phyloP scores from a whole-genome alignment of 2,113 vertebrate genomes.

The Uria lomvia region DNA sequence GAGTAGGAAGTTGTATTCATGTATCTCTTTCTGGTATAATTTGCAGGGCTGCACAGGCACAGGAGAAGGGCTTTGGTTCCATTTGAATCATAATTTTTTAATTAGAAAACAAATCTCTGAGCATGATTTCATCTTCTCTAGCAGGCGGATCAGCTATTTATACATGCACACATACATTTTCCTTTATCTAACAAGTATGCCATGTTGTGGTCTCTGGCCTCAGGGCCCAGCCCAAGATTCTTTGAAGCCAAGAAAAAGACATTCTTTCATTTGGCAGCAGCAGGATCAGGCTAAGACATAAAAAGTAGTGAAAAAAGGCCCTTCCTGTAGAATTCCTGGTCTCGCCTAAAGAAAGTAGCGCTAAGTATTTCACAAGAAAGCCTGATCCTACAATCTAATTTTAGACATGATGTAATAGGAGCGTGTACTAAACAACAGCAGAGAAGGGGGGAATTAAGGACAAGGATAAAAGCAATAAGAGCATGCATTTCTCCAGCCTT shows the following conservation, averaged over 20 bases:
- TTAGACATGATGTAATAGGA: slow-evolving; percentile 49
- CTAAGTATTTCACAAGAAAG: slow-evolving; percentile 46
- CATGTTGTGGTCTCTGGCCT: background rate
- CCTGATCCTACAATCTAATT: slow-evolving; percentile 43
- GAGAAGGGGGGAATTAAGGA: slow-evolving; percentile 24
- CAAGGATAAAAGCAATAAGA: background rate
- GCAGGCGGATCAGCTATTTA: background rate
- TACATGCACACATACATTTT: background rate
- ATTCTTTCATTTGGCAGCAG: background rate
- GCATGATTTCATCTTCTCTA: slow-evolving; percentile 5
- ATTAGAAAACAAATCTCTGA: slow-evolving; percentile 1
- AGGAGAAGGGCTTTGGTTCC: background rate
- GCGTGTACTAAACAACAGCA: slow-evolving; percentile 2
- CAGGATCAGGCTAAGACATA: background rate
- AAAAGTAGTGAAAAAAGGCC: background rate
- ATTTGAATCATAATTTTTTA: background rate
- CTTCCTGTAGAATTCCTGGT: slow-evolving; percentile 30
- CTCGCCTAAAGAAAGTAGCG: background rate
- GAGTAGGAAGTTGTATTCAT: background rate
- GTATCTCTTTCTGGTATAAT: background rate
- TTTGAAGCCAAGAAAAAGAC: slow-evolving; percentile 22
- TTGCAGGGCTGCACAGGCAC: background rate
- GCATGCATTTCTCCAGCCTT: background rate
- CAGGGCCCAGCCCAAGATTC: background rate
- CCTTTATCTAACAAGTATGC: slow-evolving; percentile 19